Evolutionary conservation across 2,888 invertebrate species (phyloP).

Genomic region (Augochlorella aurata): DNA sequence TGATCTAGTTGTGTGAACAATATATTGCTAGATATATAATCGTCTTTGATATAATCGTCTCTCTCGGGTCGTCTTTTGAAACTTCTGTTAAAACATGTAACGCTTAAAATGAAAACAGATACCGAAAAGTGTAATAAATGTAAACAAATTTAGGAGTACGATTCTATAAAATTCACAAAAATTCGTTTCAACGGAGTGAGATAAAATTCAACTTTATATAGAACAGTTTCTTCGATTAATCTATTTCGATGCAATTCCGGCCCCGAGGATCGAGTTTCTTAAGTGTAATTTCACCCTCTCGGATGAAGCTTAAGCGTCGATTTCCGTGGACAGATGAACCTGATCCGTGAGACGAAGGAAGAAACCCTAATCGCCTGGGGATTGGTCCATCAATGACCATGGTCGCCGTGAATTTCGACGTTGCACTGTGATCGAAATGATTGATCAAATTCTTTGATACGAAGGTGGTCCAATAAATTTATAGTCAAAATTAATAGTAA

Average conservation of each 20-base stretch:
- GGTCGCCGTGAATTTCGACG: neutral
- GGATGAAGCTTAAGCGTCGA: conserved; percentile 4
- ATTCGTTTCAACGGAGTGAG: neutral
- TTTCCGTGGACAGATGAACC: neutral
- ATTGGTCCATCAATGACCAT: neutral
- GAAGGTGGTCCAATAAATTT: too few relatives aligned
- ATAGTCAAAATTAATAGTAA: neutral
- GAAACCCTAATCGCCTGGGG: neutral
- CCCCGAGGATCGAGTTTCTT: neutral
- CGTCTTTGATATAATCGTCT: too few relatives aligned
- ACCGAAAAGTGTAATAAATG: neutral
- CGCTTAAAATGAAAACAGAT: too few relatives aligned
- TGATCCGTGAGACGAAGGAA: neutral
- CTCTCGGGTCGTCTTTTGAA: too few relatives aligned
- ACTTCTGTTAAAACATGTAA: too few relatives aligned
- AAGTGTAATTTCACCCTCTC: conserved; percentile 9
- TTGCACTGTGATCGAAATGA: neutral
- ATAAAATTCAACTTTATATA: neutral
- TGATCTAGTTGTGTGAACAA: too few relatives aligned
- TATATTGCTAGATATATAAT: too few relatives aligned
- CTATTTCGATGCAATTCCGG: conserved; percentile 5
- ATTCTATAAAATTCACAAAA: neutral
- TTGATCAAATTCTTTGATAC: neutral
- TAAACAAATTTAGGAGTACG: neutral
- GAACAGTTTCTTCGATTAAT: neutral